Evolutionary conservation across 1,140 invertebrate species (phyloP), one percentile per base, ranked within the genome.

Genomic region (Epicauta chinensis): DNA sequence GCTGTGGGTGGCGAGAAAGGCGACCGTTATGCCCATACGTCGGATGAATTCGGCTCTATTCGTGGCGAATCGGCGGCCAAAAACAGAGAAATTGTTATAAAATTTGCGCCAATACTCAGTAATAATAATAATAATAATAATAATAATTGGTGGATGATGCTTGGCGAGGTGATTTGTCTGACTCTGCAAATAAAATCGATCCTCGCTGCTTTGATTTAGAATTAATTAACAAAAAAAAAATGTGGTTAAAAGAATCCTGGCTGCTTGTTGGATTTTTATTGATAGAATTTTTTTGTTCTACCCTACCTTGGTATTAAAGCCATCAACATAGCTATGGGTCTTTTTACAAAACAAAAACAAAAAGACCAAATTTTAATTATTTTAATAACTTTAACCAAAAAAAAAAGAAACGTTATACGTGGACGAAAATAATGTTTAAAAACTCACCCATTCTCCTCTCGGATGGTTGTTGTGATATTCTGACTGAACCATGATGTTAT

Each of bases 1-100:
- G 66, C 88, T 93, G 61, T 90, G 84, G 0, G 91, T 94, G 23
- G 91, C 86, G 64, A 95, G 77, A 69, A 95, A 95, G 1, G 87
- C 86, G 15, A 89, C 77, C 13, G 81, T 87, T 55, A 91, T 83
- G 14, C 90, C 89, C 67, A 91, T 91, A 37, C 87, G 80, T 72
- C 87, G 81, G 59, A 89, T 83, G 59, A 90, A 84, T 65, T 89
- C 83, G 65, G 82, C 52, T 58, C 69, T 71, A 62, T n/a, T n/a
- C n/a, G n/a, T n/a, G n/a, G n/a, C n/a, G n/a, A n/a, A n/a, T n/a
- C n/a, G n/a, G n/a, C n/a, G n/a, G n/a, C n/a, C n/a, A n/a, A n/a
- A n/a, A n/a, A n/a, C n/a, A n/a, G n/a, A n/a, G n/a, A n/a, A n/a
- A n/a, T n/a, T n/a, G n/a, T n/a, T n/a, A n/a, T n/a, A n/a, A n/a